Evolutionary conservation across 2,797 vertebrate genomes (phyloP), one percentile per base, ranked within the genome.

Genomic region (Sparidentex hasta): DNA sequence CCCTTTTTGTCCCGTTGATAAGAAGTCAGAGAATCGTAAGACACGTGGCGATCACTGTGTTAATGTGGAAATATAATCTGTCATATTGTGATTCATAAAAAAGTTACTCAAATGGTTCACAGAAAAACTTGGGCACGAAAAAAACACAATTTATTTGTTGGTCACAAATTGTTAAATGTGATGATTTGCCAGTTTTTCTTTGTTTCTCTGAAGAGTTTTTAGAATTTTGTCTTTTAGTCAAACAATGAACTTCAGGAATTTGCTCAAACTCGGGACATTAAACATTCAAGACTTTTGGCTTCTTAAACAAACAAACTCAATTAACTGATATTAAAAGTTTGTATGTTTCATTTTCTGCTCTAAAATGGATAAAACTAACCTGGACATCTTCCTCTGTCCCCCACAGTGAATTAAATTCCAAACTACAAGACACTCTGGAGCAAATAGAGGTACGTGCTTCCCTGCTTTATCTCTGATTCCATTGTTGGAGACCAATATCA

Each of bases 341-440:
- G 4, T 44, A 9, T 27, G 27, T 48, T 63, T 5, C 3, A 29
- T 44, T 61, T 54, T 78, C 2, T 66, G 27, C 13, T 79, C n/a
- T 0, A 29, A 11, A n/a, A 38, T 16, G 41, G 12, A 52, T 33
- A 1, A 17, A 54, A 61, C 38, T 66, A 41, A 69, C 7, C 5
- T 38, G 1, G 38, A 38, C 7, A 59, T 17, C 18, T 80, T 86
- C n/a, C 3, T 27, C 77, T 88, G 67, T 50, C 3, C n/a, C 44
- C 52, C 7, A 38, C 88, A 99, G 98, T 76, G 98, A 99, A 87
- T 90, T 99, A 89, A 98, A 99, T 94, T 99, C 98, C 78, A 99
- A 99, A 92, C 95, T 99, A 44, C 98, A 99, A 88, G 98, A 99
- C 88, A 99, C 98, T 63, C 94, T 99, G 90, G 98, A 99, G 90